Conservation (phyloP, 2,113 vertebrate species). For the Todiramphus saurophagus region DNA sequence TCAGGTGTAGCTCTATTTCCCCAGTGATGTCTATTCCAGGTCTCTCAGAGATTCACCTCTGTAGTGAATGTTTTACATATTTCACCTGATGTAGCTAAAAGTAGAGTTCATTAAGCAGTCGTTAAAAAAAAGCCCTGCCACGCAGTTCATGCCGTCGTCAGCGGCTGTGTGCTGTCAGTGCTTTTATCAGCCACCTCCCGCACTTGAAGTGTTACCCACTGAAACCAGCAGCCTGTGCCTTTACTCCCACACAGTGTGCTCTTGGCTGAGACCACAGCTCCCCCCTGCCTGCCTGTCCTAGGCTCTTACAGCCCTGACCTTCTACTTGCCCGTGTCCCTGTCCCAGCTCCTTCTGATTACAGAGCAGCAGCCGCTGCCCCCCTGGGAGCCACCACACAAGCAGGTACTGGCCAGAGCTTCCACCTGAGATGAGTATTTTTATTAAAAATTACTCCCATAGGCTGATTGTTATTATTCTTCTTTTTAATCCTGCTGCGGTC, state of each 20-base stretch:
- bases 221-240: neutral
- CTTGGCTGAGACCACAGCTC: neutral
- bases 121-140: neutral
- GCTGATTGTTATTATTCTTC: constrained; percentile 36
- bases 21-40: neutral
- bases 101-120: constrained; percentile 33
- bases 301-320: neutral
- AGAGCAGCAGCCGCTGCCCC: neutral
- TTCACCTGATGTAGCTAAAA: constrained; percentile 32
- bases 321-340: neutral
- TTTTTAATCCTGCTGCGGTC: constrained; percentile 17
- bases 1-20: constrained; percentile 36
- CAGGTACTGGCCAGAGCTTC: neutral
- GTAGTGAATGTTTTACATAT: constrained; percentile 33
- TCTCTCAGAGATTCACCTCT: neutral
- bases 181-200: neutral
- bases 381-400: neutral
- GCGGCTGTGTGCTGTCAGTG: neutral
- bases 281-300: neutral
- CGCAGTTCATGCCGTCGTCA: neutral
- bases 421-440: neutral
- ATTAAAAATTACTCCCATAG: constrained; percentile 35
- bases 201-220: neutral
- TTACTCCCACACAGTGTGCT: neutral
- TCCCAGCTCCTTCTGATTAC: neutral